Evolutionary conservation across 2,888 invertebrate species (phyloP), one percentile per base, ranked within the genome.

Genomic region (Alentia gelatinosa): DNA sequence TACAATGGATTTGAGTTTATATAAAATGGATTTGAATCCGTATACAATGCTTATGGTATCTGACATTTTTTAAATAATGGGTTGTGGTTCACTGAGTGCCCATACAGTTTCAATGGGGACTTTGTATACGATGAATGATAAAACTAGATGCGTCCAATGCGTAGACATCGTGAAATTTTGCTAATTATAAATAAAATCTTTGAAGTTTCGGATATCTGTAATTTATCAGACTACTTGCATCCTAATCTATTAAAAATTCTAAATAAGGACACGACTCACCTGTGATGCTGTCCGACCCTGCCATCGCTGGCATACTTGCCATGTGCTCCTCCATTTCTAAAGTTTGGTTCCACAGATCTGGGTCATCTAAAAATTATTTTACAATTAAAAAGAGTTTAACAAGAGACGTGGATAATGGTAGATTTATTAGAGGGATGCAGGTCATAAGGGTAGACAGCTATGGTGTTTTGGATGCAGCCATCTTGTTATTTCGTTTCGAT

Each of bases 331-430:
- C 90, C 91, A 94, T 91, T 63, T 94, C 94, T 86, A 94, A 86
- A 9, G 94, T 93, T 92, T 95, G 94, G 91, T 94, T 95, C 95
- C 95, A 95, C 7, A 95, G 92, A 63, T 94, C 94, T 40, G 94
- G 91, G 63, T 94, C 94, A 91, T 94, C 94, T 94, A 42, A n/a
- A 68, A 40, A 89, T n/a, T 74, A 56, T n/a, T n/a, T n/a, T n/a
- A n/a, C n/a, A n/a, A n/a, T n/a, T n/a, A n/a, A n/a, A n/a, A n/a
- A n/a, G n/a, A n/a, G n/a, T n/a, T n/a, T n/a, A n/a, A n/a, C n/a
- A n/a, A n/a, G n/a, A n/a, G n/a, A n/a, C n/a, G n/a, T n/a, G n/a
- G n/a, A n/a, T n/a, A n/a, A n/a, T n/a, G n/a, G n/a, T n/a, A n/a
- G n/a, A n/a, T n/a, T n/a, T n/a, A n/a, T n/a, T n/a, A n/a, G n/a